Evolutionary conservation across 2,888 invertebrate genomes (phyloP).

Genomic region (Alitta virens): DNA sequence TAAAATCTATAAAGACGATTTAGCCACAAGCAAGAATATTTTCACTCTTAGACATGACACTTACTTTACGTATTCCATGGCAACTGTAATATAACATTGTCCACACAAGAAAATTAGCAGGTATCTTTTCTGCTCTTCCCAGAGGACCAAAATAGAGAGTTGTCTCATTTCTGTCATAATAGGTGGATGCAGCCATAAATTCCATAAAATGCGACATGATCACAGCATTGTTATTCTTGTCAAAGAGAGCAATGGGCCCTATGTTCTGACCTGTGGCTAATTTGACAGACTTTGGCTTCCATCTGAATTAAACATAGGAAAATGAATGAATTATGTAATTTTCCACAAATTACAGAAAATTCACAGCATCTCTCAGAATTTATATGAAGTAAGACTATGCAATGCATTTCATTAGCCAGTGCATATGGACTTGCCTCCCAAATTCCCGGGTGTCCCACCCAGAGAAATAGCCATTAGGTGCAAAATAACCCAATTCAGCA

Average conservation of each 20-base stretch:
- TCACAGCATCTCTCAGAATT: too few species aligned
- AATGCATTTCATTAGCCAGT: too few species aligned
- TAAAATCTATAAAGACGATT: too few species aligned
- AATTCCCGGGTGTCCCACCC: slow-evolving; percentile 15
- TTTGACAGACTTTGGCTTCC: too few species aligned
- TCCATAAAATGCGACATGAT: slow-evolving; percentile 25
- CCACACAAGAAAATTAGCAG: slow-evolving; percentile 1
- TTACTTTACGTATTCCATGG: slow-evolving; percentile 17
- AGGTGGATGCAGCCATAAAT: slow-evolving; percentile 20
- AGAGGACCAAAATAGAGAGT: slow-evolving; percentile 15
- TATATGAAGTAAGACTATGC: too few species aligned
- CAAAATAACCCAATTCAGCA: slow-evolving; percentile 17
- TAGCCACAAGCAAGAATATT: too few species aligned
- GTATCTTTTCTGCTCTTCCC: slow-evolving; percentile 13
- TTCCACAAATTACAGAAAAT: too few species aligned
- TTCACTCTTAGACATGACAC: background rate
- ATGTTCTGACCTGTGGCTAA: slow-evolving; percentile 15
- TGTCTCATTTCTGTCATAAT: background rate
- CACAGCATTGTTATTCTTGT: background rate
- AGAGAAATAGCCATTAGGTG: slow-evolving; percentile 25
- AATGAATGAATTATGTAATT: too few species aligned
- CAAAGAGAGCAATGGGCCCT: slow-evolving; percentile 18
- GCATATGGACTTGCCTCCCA: slow-evolving; percentile 17
- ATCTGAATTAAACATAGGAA: too few species aligned
- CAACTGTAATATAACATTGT: slow-evolving; percentile 9